These are phyloP conservation scores for Rhopalosiphum nymphaeae DNA, from an alignment of 2,888 invertebrate genomes.

Conservation along the genomic window DNA sequence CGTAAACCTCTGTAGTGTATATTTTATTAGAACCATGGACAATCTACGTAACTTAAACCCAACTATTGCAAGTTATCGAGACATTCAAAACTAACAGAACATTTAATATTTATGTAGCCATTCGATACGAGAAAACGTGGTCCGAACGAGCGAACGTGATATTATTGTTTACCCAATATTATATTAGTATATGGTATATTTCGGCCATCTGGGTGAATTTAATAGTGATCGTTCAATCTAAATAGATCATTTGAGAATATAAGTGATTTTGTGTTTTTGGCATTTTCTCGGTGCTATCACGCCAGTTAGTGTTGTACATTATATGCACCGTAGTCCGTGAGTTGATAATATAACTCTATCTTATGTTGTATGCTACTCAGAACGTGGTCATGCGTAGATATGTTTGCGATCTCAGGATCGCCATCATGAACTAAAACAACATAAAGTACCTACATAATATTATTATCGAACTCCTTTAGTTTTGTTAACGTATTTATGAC, in stretches of 20 bases:
- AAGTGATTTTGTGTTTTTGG: background rate
- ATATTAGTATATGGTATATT: background rate
- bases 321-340: background rate
- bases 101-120: conserved; percentile 6
- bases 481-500: background rate
- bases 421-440: background rate
- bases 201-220: background rate
- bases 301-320: background rate
- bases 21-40: background rate
- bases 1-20: background rate
- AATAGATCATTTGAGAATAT: background rate
- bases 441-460: background rate
- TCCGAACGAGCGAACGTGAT: background rate
- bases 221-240: conserved; percentile 9
- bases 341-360: background rate
- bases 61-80: background rate
- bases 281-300: background rate
- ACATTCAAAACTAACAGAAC: background rate
- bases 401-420: background rate
- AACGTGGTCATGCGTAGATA: background rate
- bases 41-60: background rate
- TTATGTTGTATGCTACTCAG: background rate
- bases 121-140: background rate
- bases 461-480: background rate
- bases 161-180: background rate